Evolutionary conservation across 2,888 invertebrate species (phyloP).

Genomic region (Phyllotreta striolata): DNA sequence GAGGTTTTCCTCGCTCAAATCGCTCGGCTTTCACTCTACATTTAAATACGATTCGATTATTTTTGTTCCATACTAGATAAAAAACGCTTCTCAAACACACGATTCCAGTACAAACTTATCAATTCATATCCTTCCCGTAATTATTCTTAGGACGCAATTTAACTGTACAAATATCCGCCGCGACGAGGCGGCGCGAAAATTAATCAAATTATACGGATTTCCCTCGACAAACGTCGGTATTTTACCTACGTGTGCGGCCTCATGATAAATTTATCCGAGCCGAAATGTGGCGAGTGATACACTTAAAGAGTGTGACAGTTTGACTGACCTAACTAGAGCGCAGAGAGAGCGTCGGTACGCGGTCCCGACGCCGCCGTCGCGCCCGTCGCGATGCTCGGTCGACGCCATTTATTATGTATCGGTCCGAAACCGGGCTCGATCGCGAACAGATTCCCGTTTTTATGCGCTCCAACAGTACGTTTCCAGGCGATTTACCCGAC

Average conservation of each 20-base stretch:
- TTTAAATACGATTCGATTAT: conserved; percentile 20
- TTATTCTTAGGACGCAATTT: no score
- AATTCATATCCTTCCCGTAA: no score
- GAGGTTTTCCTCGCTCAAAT: conserved; percentile 13
- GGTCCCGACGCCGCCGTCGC: background rate
- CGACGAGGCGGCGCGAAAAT: conserved; percentile 5
- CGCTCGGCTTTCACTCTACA: conserved; percentile 11
- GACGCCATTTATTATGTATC: conserved; percentile 38
- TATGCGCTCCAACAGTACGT: no score
- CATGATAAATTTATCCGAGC: conserved; percentile 37
- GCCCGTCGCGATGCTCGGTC: conserved; percentile 24
- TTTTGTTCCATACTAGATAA: background rate
- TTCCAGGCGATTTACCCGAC: no score
- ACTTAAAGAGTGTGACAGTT: conserved; percentile 41
- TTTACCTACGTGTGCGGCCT: conserved; percentile 27
- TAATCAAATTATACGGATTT: conserved; percentile 26
- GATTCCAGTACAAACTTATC: background rate
- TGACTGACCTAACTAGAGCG: conserved; percentile 42
- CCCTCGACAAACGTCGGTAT: conserved; percentile 24
- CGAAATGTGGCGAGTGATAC: conserved; percentile 39
- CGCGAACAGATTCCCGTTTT: conserved; percentile 37
- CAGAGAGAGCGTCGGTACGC: conserved; percentile 27
- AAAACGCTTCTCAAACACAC: background rate
- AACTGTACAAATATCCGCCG: no score
- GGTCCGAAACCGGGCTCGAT: conserved; percentile 51